A percentile compares a stretch with the other conserved stretches of the same genome.
Conservation (phyloP, 1,140 invertebrate genomes). For the Bombus huntii region DNA sequence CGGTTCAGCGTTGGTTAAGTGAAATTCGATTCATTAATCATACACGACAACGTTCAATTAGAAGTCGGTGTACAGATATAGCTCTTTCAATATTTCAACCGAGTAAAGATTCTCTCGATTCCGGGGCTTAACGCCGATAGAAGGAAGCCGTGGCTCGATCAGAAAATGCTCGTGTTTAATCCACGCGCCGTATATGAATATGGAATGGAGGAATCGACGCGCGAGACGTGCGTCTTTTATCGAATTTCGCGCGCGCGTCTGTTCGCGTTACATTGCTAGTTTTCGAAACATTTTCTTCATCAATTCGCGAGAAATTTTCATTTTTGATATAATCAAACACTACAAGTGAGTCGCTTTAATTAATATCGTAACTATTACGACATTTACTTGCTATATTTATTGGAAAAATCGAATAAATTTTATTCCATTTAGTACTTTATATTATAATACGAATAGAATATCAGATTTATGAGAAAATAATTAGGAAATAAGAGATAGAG, state of each 20-base stretch:
- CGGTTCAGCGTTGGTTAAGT: not conserved
- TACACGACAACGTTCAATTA: not conserved
- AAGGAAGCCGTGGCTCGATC: not conserved
- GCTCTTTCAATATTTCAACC: not conserved
- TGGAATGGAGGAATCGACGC: not conserved
- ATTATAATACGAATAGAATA: no score
- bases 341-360: no score
- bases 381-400: no score
- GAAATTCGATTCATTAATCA: not conserved
- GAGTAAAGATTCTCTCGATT: not conserved
- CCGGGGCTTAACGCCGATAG: not conserved
- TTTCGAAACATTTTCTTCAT: not conserved
- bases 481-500: no score
- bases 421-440: no score
- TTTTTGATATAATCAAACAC: not conserved
- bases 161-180: slow-evolving; percentile 9
- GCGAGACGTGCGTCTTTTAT: not conserved
- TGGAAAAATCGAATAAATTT: no score
- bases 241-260: not conserved
- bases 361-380: no score
- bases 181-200: slow-evolving; percentile 8
- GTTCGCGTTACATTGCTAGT: not conserved
- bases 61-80: slow-evolving; percentile 8
- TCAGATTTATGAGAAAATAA: no score
- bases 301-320: not conserved